Conservation (phyloP, 2,888 invertebrate species). For the Phragmatobia fuliginosa region DNA sequence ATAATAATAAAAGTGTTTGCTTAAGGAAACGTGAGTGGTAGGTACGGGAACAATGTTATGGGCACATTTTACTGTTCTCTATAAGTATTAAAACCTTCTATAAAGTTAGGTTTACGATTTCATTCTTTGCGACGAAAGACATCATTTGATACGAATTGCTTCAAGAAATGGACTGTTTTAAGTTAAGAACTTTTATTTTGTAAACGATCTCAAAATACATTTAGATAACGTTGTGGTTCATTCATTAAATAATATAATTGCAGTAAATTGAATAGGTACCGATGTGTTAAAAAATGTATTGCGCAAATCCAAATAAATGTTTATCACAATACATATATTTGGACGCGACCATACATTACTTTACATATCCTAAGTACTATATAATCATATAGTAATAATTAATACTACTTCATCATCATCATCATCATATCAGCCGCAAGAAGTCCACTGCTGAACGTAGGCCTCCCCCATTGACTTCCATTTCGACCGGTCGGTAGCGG, state of each 20-base stretch:
- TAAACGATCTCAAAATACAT: constrained; percentile 5
- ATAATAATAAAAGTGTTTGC: constrained; percentile 50
- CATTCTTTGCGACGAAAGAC: constrained; percentile 27
- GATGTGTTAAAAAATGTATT: too few relatives aligned
- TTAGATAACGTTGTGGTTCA: background rate
- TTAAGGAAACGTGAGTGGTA: constrained; percentile 42
- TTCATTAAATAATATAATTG: background rate
- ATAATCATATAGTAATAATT: too few relatives aligned
- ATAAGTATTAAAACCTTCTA: constrained; percentile 42
- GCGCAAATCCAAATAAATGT: too few relatives aligned
- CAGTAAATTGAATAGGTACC: background rate
- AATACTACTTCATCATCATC: too few relatives aligned
- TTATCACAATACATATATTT: background rate
- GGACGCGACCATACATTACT: too few relatives aligned
- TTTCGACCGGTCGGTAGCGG: too few relatives aligned
- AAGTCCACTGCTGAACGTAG: too few relatives aligned
- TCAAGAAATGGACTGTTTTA: constrained; percentile 16
- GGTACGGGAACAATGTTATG: constrained; percentile 37
- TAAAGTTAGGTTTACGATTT: constrained; percentile 45
- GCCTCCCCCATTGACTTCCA: too few relatives aligned
- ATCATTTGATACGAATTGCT: constrained; percentile 38
- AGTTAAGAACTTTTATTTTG: constrained; percentile 12
- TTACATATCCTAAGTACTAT: too few relatives aligned
- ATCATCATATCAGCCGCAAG: too few relatives aligned
- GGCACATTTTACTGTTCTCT: constrained; percentile 44